A percentile compares a stretch with the other conserved stretches of the same genome.
phyloP scores from a whole-genome alignment of 37 sponge, comb jelly and placozoan species.

The Tethya wilhelma region DNA sequence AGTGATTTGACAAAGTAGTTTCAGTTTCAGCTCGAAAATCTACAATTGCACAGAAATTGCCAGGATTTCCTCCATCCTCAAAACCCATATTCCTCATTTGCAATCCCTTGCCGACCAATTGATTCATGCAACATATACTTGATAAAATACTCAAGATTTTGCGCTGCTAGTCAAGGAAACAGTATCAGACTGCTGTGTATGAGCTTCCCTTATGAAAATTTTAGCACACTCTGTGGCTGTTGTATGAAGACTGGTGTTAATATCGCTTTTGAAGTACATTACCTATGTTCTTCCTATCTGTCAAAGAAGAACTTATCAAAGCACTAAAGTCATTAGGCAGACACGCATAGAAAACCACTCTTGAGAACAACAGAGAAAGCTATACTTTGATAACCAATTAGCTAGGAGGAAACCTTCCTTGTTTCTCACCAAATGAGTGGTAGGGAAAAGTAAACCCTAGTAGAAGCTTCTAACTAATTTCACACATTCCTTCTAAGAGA shows the following conservation, averaged over 20 bases:
- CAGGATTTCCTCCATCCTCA: constrained; percentile 4
- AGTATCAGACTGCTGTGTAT: background rate
- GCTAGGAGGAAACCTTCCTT: background rate
- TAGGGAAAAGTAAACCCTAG: background rate
- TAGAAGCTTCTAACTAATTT: background rate
- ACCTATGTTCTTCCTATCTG: background rate
- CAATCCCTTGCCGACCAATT: no score
- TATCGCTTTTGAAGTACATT: background rate
- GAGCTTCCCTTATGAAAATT: background rate
- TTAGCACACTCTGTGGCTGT: background rate
- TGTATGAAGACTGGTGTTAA: background rate
- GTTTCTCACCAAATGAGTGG: background rate
- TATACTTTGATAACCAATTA: background rate
- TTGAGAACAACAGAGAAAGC: background rate
- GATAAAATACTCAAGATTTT: background rate
- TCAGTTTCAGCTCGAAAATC: constrained; percentile 22
- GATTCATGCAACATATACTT: no score
- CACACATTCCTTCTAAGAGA: background rate
- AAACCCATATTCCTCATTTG: no score
- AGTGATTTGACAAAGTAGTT: constrained; percentile 2
- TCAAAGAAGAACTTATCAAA: background rate
- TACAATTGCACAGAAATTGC: background rate
- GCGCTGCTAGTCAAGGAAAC: background rate
- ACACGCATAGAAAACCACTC: background rate
- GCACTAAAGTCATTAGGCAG: background rate